Evolutionary conservation across 1,140 invertebrate genomes (phyloP).

Genomic region (Tetramorium alpestre): DNA sequence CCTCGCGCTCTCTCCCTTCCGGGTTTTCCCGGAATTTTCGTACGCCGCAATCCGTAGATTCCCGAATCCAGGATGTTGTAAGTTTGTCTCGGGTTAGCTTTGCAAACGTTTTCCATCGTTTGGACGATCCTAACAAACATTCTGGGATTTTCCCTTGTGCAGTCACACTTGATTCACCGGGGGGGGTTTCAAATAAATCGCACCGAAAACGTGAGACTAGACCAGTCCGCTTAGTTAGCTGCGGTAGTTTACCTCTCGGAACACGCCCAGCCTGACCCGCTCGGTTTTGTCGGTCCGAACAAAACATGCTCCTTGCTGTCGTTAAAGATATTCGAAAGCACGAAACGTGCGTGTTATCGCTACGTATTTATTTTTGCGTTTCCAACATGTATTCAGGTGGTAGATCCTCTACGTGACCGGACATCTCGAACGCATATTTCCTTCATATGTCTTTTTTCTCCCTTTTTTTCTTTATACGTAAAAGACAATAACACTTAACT

Average conservation of each 20-base stretch:
- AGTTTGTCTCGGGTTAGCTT: neutral
- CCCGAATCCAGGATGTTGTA: neutral
- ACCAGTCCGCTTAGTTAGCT: neutral
- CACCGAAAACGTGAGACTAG: conserved; percentile 16
- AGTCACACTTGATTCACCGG: neutral
- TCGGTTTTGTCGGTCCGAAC: conserved; percentile 26
- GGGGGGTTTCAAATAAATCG: neutral
- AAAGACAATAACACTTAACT: conserved; percentile 30
- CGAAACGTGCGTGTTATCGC: conserved; percentile 43
- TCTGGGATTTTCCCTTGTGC: neutral
- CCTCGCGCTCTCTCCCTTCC: neutral
- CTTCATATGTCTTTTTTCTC: neutral
- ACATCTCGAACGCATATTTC: conserved; percentile 23
- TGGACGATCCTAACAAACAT: neutral
- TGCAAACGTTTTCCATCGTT: neutral
- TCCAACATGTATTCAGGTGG: conserved; percentile 36
- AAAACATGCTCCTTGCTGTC: conserved; percentile 17
- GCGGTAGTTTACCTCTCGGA: conserved; percentile 17
- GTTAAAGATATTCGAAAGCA: conserved; percentile 47
- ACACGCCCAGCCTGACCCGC: conserved; percentile 4
- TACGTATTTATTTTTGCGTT: conserved; percentile 52
- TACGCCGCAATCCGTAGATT: neutral
- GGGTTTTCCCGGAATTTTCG: neutral
- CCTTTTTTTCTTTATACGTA: neutral
- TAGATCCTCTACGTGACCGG: conserved; percentile 55